Percentiles rank a stretch among this genome's conserved stretches.
phyloP scores from a whole-genome alignment of 1,140 invertebrate species.

The Caenorhabditis brenneri region DNA sequence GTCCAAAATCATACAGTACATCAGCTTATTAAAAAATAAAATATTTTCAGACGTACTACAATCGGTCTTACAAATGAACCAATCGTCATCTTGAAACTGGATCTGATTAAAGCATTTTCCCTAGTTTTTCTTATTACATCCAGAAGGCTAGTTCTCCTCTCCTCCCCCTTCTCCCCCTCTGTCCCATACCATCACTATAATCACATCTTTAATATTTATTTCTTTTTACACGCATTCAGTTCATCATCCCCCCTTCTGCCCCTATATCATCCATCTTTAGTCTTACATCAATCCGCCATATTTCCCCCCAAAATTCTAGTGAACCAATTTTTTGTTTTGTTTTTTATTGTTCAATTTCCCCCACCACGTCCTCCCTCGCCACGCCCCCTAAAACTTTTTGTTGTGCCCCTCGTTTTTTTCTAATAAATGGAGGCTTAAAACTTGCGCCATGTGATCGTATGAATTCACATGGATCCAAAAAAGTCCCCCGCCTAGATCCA shows the following conservation, averaged over 20 bases:
- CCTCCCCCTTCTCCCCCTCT: background rate
- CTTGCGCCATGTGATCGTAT: too few relatives aligned
- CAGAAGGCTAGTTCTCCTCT: background rate
- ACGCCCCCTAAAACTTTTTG: too few relatives aligned
- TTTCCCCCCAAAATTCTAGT: too few relatives aligned
- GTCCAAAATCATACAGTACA: too few relatives aligned
- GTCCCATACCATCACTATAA: background rate
- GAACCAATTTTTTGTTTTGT: background rate
- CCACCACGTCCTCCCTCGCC: too few relatives aligned
- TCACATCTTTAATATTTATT: too few relatives aligned
- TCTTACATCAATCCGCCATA: too few relatives aligned
- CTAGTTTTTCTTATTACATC: background rate
- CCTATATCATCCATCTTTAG: too few relatives aligned
- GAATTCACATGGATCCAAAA: too few relatives aligned
- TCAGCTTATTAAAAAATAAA: too few relatives aligned
- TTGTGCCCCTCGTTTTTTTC: background rate
- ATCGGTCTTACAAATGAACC: background rate
- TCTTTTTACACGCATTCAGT: too few relatives aligned
- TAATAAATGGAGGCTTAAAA: background rate
- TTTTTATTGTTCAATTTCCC: background rate
- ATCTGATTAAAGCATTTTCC: background rate
- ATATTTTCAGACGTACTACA: background rate
- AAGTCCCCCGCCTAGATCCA: background rate
- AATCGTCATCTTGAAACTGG: background rate
- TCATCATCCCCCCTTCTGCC: too few relatives aligned